phyloP scores from a whole-genome alignment of 2,797 vertebrate genomes.

The Hemitrygon akajei region DNA sequence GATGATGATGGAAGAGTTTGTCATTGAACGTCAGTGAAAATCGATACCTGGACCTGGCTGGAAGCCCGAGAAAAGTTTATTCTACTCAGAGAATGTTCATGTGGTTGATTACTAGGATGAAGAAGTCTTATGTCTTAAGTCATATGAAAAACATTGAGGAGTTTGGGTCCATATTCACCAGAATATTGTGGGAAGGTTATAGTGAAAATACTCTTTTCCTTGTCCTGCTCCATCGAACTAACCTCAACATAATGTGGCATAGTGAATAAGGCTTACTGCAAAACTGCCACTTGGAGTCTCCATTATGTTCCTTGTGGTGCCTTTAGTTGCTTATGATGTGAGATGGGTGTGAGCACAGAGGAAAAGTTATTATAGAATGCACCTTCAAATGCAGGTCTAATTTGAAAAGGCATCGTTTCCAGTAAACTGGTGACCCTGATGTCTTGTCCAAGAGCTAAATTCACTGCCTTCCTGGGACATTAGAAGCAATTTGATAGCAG shows the following conservation, averaged over 20 bases:
- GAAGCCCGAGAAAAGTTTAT: too few relatives aligned
- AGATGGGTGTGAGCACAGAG: not conserved
- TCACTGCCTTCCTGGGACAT: not conserved
- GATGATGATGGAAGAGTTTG: too few relatives aligned
- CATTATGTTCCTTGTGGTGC: not conserved
- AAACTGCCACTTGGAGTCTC: not conserved
- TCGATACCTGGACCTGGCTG: too few relatives aligned
- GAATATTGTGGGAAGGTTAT: too few relatives aligned
- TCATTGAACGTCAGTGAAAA: too few relatives aligned
- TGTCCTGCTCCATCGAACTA: not conserved
- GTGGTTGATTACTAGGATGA: too few relatives aligned
- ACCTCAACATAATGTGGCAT: not conserved
- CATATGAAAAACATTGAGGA: too few relatives aligned
- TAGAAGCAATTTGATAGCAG: not conserved
- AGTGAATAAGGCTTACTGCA: not conserved
- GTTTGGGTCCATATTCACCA: too few relatives aligned
- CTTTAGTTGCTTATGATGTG: not conserved
- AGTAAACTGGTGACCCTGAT: not conserved
- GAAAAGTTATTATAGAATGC: not conserved
- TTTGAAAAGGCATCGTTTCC: not conserved
- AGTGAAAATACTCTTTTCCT: too few relatives aligned
- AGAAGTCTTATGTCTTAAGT: too few relatives aligned
- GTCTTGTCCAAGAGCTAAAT: not conserved
- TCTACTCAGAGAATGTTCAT: too few relatives aligned
- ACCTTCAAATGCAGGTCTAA: not conserved